phyloP scores from a whole-genome alignment of 2,113 vertebrate species.

The Machaerirhynchus nigripectus region DNA sequence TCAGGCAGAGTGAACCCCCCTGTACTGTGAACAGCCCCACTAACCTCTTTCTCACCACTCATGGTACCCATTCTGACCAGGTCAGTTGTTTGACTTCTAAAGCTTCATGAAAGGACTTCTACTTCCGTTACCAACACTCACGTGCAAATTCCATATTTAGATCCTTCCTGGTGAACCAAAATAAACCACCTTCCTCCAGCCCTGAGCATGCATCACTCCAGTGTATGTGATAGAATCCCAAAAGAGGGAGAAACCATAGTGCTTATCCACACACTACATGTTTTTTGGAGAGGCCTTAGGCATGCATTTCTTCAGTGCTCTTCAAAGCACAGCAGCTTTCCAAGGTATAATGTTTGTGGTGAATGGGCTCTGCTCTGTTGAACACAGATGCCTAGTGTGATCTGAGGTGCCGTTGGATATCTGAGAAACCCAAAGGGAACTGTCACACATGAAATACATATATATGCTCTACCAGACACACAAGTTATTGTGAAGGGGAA shows the following conservation, averaged over 20 bases:
- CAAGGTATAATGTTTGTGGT: neutral
- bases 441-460: neutral
- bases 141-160: neutral
- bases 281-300: neutral
- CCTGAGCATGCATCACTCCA: neutral
- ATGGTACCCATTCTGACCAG: neutral
- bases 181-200: neutral
- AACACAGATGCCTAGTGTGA: neutral
- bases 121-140: neutral
- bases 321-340: neutral
- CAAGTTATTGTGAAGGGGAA: neutral
- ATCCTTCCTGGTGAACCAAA: neutral
- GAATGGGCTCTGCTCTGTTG: neutral
- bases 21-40: rapidly evolving
- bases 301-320: neutral
- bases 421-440: neutral
- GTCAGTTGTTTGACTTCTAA: neutral
- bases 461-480: neutral
- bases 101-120: neutral
- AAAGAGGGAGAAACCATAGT: neutral
- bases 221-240: neutral
- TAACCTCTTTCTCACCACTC: neutral
- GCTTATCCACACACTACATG: neutral
- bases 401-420: neutral
- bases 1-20: neutral